Conservation (phyloP, 2,113 vertebrate genomes). For the Phylloscopus trochilus region DNA sequence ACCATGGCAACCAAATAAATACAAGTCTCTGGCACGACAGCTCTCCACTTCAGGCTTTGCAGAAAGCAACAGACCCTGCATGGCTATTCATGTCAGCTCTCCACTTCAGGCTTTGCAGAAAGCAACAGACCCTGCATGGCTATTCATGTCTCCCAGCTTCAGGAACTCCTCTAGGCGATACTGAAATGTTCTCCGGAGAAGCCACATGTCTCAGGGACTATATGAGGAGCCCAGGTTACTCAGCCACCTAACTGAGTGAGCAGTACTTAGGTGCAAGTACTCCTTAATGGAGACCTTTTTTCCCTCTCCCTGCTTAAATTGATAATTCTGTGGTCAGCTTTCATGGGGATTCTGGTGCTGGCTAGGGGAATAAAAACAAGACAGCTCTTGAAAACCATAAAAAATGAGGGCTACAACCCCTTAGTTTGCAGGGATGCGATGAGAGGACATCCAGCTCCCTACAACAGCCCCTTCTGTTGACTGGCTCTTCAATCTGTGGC, state of each 20-base stretch:
- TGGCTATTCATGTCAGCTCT: accelerated
- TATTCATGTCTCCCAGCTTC: background rate
- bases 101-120: too few species aligned
- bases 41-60: background rate
- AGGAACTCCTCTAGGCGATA: background rate
- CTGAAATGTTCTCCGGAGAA: background rate
- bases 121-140: background rate
- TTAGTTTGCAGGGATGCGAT: background rate
- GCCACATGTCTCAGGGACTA: background rate
- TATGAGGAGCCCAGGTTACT: background rate
- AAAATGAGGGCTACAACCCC: background rate
- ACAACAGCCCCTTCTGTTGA: background rate
- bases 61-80: slow-evolving; percentile 6
- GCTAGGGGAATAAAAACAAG: background rate
- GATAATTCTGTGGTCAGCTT: background rate
- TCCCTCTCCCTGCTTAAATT: background rate
- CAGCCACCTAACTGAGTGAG: background rate
- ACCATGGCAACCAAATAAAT: slow-evolving; percentile 48
- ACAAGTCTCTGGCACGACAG: background rate
- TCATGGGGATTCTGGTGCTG: background rate
- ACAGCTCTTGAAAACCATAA: background rate
- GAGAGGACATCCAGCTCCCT: background rate
- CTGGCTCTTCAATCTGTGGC: background rate
- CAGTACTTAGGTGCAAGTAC: background rate
- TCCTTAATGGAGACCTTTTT: background rate